Evolutionary conservation across 2,888 invertebrate species (phyloP), one percentile per base, ranked within the genome.

Genomic region (Acanthoscelides obtectus): DNA sequence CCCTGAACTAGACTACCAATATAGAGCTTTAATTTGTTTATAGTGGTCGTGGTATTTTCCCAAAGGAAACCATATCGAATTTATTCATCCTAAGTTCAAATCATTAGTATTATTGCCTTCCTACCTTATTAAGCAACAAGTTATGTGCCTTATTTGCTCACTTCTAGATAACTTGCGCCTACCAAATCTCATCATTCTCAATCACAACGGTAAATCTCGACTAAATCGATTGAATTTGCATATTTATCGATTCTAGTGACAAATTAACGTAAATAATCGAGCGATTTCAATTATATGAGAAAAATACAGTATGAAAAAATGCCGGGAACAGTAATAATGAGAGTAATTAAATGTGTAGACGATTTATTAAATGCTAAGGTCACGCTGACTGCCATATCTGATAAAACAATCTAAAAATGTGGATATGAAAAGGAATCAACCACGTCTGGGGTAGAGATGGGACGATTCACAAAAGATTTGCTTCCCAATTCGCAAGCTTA

Each of bases 301-400:
- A 25, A 65, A 71, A 68, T 71, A 65, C 20, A 27, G 22, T 66
- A 66, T 65, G 66, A 73, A 64, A 70, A 69, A 64, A 25, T 71
- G 21, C 66, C 64, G 68, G 70, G 68, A 72, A 72, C 67, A 70
- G 71, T 73, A 75, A 74, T 76, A 77, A 73, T 69, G 45, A 6
- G 45, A 45, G 45, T 45, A 45, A 45, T 75, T 71, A 75, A 73
- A 71, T 76, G 75, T 45, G 66, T 75, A 75, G 78, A 75, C 77
- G 77, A 79, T 79, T 78, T 78, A 78, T 79, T 81, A 81, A 81
- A 81, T 81, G 81, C 80, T 81, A 81, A 81, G 81, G 81, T 77
- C 80, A 78, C 73, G 71, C 76, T 75, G 77, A 79, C 78, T 77
- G 78, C 78, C 76, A 80, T 79, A 45, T 45, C 45, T 45, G 45